phyloP scores from a whole-genome alignment of 2,797 vertebrate species.

The Phataginus tricuspis region DNA sequence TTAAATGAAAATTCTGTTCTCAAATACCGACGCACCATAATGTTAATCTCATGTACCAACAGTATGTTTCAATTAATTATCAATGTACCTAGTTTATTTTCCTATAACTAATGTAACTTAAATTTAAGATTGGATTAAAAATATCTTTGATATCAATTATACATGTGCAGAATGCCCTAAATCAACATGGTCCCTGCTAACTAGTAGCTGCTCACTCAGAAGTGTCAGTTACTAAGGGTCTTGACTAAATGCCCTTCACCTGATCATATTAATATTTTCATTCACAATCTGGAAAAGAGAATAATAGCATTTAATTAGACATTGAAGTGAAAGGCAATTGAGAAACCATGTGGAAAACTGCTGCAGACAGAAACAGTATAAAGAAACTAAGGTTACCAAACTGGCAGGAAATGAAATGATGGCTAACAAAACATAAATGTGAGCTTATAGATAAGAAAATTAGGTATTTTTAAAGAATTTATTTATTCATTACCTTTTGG shows the following conservation, averaged over 20 bases:
- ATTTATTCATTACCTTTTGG: background rate
- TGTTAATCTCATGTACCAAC: background rate
- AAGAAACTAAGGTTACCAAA: background rate
- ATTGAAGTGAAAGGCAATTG: background rate
- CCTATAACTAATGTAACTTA: background rate
- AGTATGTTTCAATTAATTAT: background rate
- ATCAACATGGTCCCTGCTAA: background rate
- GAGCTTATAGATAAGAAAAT: background rate
- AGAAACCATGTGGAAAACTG: conserved; percentile 1
- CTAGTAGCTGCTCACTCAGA: background rate
- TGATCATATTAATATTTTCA: background rate
- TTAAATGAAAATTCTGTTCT: background rate
- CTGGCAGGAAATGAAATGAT: background rate
- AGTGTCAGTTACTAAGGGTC: background rate
- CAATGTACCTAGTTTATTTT: background rate
- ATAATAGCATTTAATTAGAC: conserved; percentile 24
- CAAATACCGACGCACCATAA: background rate
- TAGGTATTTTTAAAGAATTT: background rate
- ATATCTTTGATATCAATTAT: background rate
- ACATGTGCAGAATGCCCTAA: background rate
- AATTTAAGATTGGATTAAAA: background rate
- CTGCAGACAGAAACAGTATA: background rate
- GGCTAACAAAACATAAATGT: background rate
- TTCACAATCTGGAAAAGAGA: background rate
- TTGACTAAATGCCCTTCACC: background rate